These are phyloP conservation scores for Agrypnus murinus DNA, from an alignment of 2,888 invertebrate genomes.

Conservation along the genomic window DNA sequence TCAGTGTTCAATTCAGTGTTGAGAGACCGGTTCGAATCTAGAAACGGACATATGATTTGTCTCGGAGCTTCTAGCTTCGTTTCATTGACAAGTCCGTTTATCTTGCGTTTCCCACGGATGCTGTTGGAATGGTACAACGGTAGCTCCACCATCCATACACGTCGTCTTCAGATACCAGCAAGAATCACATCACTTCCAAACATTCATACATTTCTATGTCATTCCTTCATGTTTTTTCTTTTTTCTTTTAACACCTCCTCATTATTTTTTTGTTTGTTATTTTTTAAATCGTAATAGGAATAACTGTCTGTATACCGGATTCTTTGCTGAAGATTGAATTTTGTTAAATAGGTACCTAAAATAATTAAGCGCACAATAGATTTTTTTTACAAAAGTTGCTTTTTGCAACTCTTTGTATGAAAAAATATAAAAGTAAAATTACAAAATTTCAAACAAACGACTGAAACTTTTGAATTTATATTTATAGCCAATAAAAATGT, in stretches of 20 bases:
- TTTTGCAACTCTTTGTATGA: too few relatives aligned
- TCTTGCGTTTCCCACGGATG: constrained; percentile 62
- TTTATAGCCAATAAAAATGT: too few relatives aligned
- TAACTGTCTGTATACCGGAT: too few relatives aligned
- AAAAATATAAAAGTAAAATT: too few relatives aligned
- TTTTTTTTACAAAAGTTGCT: too few relatives aligned
- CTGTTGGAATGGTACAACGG: constrained; percentile 59
- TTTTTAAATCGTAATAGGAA: too few relatives aligned
- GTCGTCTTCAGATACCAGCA: constrained; percentile 59
- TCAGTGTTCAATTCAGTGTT: constrained; percentile 47
- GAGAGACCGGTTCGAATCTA: constrained; percentile 54
- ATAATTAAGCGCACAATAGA: too few relatives aligned
- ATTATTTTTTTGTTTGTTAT: background rate
- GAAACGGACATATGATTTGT: constrained; percentile 57
- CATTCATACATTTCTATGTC: constrained; percentile 42
- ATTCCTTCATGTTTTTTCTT: constrained; percentile 5
- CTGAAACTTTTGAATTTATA: too few relatives aligned
- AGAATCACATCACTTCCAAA: constrained; percentile 56
- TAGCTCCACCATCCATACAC: constrained; percentile 60
- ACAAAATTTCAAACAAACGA: too few relatives aligned
- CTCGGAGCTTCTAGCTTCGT: constrained; percentile 53
- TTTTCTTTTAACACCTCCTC: constrained; percentile 6
- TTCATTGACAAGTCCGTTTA: constrained; percentile 63
- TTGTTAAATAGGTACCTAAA: too few relatives aligned
- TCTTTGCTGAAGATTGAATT: too few relatives aligned